Conservation (phyloP, 2,888 invertebrate genomes). For the Caenorhabditis sinica region DNA sequence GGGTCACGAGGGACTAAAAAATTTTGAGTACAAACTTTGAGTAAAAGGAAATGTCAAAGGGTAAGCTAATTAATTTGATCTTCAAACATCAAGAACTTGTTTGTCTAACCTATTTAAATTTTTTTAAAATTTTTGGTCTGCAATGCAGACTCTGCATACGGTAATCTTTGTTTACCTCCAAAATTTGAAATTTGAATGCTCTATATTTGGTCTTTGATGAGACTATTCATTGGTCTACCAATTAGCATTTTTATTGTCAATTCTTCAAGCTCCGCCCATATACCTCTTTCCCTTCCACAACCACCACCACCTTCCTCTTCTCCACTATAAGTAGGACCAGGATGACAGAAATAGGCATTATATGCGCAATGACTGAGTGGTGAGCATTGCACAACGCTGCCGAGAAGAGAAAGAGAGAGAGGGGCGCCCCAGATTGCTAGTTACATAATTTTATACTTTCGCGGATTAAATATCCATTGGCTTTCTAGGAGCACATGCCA, state of each 20-base stretch:
- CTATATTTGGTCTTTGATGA: background rate
- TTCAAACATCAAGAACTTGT: no score
- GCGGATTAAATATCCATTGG: constrained; percentile 69
- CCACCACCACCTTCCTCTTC: background rate
- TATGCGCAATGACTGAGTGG: constrained; percentile 23
- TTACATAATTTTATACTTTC: constrained; percentile 70
- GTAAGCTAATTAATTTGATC: constrained; percentile 11
- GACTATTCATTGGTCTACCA: constrained; percentile 11
- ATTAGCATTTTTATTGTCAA: constrained; percentile 4
- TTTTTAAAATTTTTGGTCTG: constrained; percentile 28
- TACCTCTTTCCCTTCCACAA: constrained; percentile 20
- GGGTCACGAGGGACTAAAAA: constrained; percentile 20
- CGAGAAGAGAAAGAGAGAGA: background rate
- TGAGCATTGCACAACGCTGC: constrained; percentile 18
- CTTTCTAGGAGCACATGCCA: constrained; percentile 59
- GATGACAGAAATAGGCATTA: constrained; percentile 40
- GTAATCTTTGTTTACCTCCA: background rate
- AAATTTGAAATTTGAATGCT: no score
- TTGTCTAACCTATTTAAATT: no score
- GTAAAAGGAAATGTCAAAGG: background rate
- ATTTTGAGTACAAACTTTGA: background rate
- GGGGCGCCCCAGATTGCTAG: constrained; percentile 53
- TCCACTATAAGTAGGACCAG: constrained; percentile 2
- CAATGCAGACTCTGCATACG: no score
- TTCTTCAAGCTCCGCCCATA: constrained; percentile 21